These are phyloP conservation scores for Ganaspis sp. DNA, from an alignment of 1,140 invertebrate species.

Conservation along the genomic window DNA sequence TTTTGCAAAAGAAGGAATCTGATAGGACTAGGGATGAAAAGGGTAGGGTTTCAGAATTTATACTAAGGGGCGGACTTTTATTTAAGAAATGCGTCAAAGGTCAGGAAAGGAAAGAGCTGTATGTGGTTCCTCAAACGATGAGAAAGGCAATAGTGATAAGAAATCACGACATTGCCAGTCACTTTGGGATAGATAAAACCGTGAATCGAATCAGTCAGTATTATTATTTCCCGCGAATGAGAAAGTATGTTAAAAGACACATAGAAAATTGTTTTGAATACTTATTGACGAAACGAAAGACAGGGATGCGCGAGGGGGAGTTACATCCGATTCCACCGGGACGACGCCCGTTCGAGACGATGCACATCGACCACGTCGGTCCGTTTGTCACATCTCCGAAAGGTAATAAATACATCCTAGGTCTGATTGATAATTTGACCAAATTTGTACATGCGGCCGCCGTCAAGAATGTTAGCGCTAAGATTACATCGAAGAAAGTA, in stretches of 20 bases:
- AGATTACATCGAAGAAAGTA: too few relatives aligned
- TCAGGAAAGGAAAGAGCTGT: slow-evolving; percentile 5
- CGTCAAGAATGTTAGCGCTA: too few relatives aligned
- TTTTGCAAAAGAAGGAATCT: slow-evolving; percentile 22
- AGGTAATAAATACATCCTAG: slow-evolving; percentile 41
- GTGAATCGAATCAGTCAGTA: slow-evolving; percentile 7
- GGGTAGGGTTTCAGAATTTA: slow-evolving; percentile 31
- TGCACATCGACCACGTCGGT: slow-evolving; percentile 31
- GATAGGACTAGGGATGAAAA: slow-evolving; percentile 36
- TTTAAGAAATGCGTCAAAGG: background rate
- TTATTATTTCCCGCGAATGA: slow-evolving; percentile 44
- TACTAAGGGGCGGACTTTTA: slow-evolving; percentile 25
- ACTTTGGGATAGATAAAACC: slow-evolving; percentile 41
- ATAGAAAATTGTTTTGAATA: slow-evolving; percentile 37
- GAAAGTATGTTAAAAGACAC: slow-evolving; percentile 34
- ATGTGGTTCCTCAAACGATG: slow-evolving; percentile 38
- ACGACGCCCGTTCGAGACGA: slow-evolving; percentile 37
- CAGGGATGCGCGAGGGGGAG: slow-evolving; percentile 35
- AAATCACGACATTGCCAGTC: slow-evolving; percentile 41
- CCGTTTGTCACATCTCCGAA: slow-evolving; percentile 31
- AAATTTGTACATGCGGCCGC: slow-evolving; percentile 14
- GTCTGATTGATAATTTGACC: slow-evolving; percentile 44
- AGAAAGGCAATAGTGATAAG: slow-evolving; percentile 39
- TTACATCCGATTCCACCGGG: slow-evolving; percentile 49
- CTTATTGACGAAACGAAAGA: slow-evolving; percentile 32